These are phyloP conservation scores for Chrysaora quinquecirrha DNA, from an alignment of 30 jellyfish, hydroid and myxozoan species.

Conservation along the genomic window DNA sequence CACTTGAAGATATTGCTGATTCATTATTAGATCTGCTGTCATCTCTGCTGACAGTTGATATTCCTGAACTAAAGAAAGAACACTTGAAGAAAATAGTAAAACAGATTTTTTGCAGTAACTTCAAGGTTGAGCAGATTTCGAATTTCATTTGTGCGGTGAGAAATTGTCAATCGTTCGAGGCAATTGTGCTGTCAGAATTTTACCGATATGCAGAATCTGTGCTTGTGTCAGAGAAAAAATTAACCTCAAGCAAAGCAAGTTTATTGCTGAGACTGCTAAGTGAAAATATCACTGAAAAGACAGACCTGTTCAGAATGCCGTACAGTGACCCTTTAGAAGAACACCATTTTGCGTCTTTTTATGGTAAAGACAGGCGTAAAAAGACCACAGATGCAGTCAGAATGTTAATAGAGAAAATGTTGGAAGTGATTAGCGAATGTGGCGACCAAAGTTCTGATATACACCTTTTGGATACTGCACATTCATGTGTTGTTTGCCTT, in stretches of 20 bases:
- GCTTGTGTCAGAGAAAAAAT: conserved; percentile 6
- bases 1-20: background rate
- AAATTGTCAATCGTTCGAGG: background rate
- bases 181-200: background rate
- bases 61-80: background rate
- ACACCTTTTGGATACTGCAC: background rate
- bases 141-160: background rate
- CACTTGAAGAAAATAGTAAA: background rate
- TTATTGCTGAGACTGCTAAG: conserved; percentile 3
- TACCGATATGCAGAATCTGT: conserved; percentile 7
- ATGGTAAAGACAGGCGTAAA: background rate
- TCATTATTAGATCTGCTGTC: background rate
- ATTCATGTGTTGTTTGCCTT: conserved; percentile 36
- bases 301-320: background rate
- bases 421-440: background rate
- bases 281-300: conserved; percentile 10
- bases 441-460: background rate
- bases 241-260: background rate
- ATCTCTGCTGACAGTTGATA: background rate
- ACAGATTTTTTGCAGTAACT: background rate
- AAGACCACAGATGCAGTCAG: background rate
- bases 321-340: background rate
- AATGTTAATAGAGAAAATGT: background rate
- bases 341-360: background rate
- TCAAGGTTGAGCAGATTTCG: background rate